These are phyloP conservation scores for Ariolimax columbianus DNA, from an alignment of 2,888 invertebrate genomes.

Conservation along the genomic window DNA sequence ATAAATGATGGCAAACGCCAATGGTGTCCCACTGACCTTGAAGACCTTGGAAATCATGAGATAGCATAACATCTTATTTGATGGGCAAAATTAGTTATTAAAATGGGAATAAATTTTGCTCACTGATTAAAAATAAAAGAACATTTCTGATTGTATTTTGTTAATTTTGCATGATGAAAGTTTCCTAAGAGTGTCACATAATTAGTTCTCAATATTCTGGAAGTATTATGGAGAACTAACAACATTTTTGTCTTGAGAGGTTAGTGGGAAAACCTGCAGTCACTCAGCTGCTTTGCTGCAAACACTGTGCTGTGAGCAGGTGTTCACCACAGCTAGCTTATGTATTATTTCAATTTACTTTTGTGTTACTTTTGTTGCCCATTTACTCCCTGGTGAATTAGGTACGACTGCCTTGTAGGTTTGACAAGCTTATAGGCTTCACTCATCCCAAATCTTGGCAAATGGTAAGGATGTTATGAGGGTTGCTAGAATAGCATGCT, in stretches of 20 bases:
- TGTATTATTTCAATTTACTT: conserved; percentile 25
- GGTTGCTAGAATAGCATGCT: conserved; percentile 15
- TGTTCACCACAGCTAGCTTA: conserved; percentile 18
- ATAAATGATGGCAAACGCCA: background rate
- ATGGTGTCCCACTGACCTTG: background rate
- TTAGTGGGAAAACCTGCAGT: background rate
- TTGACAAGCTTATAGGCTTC: conserved; percentile 74
- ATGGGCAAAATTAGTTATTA: background rate
- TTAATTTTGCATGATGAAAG: no score
- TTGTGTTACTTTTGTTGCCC: conserved; percentile 48
- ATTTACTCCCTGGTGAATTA: conserved; percentile 66
- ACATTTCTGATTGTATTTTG: background rate
- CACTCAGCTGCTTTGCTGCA: conserved; percentile 3
- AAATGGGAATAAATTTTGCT: background rate
- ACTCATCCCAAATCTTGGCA: conserved; percentile 51
- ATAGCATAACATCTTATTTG: background rate
- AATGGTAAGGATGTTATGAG: conserved; percentile 50
- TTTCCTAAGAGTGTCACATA: background rate
- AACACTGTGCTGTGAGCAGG: background rate
- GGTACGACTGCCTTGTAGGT: conserved; percentile 83
- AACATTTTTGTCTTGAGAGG: background rate
- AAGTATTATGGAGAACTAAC: background rate
- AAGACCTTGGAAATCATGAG: background rate
- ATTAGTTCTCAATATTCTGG: background rate
- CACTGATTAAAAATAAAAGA: background rate